Percentiles rank a stretch among this genome's conserved stretches.
Evolutionary conservation across 2,797 vertebrate species (phyloP).

Genomic region (Tauraco hartlaubi): DNA sequence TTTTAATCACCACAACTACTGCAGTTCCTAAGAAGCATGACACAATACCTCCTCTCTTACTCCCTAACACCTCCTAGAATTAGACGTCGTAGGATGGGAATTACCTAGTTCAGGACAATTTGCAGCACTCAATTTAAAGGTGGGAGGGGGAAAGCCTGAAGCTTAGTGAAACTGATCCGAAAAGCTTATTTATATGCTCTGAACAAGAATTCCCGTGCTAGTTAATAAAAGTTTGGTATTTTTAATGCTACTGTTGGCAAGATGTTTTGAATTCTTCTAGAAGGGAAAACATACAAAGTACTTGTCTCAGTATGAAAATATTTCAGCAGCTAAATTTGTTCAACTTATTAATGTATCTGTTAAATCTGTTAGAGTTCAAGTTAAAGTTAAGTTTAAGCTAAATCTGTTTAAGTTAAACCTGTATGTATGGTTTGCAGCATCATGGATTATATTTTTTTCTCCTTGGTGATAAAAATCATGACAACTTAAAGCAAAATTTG

Average conservation of each 20-base stretch:
- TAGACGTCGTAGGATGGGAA: background rate
- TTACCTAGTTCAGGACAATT: background rate
- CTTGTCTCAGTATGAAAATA: background rate
- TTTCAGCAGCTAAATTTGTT: background rate
- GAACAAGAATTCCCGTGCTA: background rate
- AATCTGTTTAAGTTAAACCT: background rate
- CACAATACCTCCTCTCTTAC: background rate
- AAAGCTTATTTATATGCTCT: background rate
- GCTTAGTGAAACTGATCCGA: background rate
- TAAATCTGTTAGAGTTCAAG: background rate
- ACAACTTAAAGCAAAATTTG: background rate
- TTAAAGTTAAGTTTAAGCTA: background rate
- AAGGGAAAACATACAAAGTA: background rate
- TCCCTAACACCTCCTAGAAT: background rate
- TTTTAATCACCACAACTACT: background rate
- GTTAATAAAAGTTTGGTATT: background rate
- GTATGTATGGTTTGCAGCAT: background rate
- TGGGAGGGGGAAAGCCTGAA: background rate
- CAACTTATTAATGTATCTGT: background rate
- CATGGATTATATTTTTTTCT: background rate
- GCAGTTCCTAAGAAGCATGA: background rate
- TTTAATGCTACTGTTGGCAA: background rate
- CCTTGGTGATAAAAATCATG: background rate
- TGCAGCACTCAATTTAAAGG: background rate
- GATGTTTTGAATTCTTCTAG: background rate